Evolutionary conservation across 2,113 vertebrate genomes (phyloP).

Genomic region (Engystomops pustulosus): DNA sequence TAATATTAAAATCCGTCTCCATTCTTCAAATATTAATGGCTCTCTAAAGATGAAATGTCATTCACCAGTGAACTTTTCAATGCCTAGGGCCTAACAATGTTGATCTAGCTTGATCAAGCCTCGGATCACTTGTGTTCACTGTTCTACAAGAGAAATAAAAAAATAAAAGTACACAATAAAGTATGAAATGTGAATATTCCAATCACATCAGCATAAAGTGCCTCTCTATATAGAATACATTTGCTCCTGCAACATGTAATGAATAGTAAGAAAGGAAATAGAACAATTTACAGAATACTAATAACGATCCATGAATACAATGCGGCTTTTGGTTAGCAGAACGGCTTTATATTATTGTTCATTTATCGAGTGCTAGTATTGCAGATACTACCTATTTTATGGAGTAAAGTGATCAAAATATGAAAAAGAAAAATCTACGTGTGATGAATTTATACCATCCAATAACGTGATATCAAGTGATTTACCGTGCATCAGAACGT

Average conservation of each 20-base stretch:
- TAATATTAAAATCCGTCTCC: not conserved
- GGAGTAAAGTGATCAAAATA: constrained; percentile 5
- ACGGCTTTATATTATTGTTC: not conserved
- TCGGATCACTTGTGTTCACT: not conserved
- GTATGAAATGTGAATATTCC: not conserved
- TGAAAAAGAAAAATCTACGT: not conserved
- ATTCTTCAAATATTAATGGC: not conserved
- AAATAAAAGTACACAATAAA: constrained; percentile 14
- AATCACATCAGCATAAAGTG: not conserved
- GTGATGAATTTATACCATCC: not conserved
- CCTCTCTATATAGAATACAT: not conserved
- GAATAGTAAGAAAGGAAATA: not conserved
- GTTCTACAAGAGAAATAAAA: constrained; percentile 9
- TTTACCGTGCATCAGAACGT: not conserved
- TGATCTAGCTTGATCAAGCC: not conserved
- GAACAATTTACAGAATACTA: not conserved
- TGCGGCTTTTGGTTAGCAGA: not conserved
- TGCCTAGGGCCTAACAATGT: constrained; percentile 8
- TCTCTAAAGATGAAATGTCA: constrained; percentile 14
- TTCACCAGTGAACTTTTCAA: not conserved
- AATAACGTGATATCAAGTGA: constrained; percentile 28
- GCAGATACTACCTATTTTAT: constrained; percentile 1
- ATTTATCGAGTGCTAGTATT: not conserved
- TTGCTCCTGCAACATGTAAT: not conserved
- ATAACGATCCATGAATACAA: not conserved